A percentile compares a stretch with the other conserved stretches of the same genome.
Conservation (phyloP, 2,888 invertebrate genomes). For the Arrhopalites spinosus region DNA sequence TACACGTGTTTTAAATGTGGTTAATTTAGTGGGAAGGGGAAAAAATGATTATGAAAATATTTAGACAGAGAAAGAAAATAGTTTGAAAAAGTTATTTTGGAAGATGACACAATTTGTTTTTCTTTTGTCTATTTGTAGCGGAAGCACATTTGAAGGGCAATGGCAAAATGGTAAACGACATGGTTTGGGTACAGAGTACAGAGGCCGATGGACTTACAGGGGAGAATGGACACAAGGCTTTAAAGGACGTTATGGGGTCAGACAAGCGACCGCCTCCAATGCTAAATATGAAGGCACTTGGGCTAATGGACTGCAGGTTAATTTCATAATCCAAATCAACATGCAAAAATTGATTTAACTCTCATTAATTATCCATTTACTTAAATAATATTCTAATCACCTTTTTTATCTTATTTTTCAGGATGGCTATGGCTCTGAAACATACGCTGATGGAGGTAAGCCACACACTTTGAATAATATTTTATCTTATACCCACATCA, state of each 20-base stretch:
- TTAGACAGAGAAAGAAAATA: not conserved
- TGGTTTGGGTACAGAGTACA: constrained; percentile 94
- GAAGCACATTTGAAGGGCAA: constrained; percentile 95
- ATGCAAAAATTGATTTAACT: too few species aligned
- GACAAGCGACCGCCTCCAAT: constrained; percentile 92
- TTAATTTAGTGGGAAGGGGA: too few species aligned
- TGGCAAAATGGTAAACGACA: constrained; percentile 99
- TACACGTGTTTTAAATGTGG: too few species aligned
- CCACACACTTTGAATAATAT: not conserved
- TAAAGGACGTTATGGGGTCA: constrained; percentile 97
- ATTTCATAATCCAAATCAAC: too few species aligned
- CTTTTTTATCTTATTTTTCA: too few species aligned
- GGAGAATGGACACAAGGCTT: constrained; percentile 99
- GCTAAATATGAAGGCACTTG: constrained; percentile 98
- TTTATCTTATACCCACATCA: constrained; percentile 10
- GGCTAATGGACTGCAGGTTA: constrained; percentile 88
- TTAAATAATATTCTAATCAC: too few species aligned
- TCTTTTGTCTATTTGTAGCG: constrained; percentile 79
- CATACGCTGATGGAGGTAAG: constrained; percentile 96
- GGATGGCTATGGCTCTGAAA: constrained; percentile 99
- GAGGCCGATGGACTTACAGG: constrained; percentile 95
- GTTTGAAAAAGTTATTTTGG: too few species aligned
- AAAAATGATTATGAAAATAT: not conserved
- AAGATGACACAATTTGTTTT: too few species aligned
- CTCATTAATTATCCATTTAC: too few species aligned